Evolutionary conservation across 2,113 vertebrate genomes (phyloP).

Genomic region (Triplophysa siluroides): DNA sequence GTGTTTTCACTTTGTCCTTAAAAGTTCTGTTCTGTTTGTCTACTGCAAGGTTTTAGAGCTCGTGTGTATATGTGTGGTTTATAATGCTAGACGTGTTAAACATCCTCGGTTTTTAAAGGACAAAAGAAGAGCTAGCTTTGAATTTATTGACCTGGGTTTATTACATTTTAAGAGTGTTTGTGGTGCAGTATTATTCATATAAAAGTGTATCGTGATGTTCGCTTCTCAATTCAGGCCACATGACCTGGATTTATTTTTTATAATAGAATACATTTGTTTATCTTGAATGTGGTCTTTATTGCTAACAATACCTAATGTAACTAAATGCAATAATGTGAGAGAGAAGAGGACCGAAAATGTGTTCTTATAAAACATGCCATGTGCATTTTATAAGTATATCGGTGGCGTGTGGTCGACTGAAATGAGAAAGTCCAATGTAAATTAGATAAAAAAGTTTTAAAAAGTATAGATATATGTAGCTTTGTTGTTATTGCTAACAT

Average conservation of each 20-base stretch:
- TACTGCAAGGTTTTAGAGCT: not conserved
- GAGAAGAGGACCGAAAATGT: too few species aligned
- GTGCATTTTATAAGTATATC: not conserved
- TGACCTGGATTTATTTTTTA: not conserved
- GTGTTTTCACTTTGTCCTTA: too few species aligned
- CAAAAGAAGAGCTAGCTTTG: not conserved
- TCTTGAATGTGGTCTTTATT: slow-evolving; percentile 7
- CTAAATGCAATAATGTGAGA: not conserved
- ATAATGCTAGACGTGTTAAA: slow-evolving; percentile 13
- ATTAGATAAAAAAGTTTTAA: too few species aligned
- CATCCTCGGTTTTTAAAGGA: not conserved
- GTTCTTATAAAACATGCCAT: not conserved
- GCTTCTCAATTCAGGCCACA: not conserved
- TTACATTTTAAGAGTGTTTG: not conserved
- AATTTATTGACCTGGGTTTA: not conserved
- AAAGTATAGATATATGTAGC: too few species aligned
- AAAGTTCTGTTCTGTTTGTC: not conserved
- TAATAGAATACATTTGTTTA: not conserved
- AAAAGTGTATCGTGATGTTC: not conserved
- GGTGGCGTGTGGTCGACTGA: not conserved
- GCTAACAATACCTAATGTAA: not conserved
- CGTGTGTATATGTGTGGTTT: slow-evolving; percentile 6
- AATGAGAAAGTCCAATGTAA: too few species aligned
- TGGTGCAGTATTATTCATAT: slow-evolving; percentile 17
- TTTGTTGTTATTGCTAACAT: too few species aligned